Conservation (phyloP, 2,888 invertebrate genomes). For the Cryptus viduatorius region DNA sequence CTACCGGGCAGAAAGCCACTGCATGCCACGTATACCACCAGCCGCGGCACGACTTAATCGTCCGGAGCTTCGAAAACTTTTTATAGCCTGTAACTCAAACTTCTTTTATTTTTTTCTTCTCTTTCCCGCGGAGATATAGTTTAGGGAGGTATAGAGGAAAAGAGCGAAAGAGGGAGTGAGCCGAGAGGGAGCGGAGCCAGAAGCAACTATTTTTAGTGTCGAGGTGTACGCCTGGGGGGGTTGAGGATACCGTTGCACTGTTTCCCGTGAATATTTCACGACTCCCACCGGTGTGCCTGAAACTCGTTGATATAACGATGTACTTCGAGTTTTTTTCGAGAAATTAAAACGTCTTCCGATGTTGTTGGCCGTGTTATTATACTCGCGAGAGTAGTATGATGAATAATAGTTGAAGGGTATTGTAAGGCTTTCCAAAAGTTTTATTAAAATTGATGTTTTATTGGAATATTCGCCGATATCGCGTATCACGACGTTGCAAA, state of each 20-base stretch:
- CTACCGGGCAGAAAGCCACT: slow-evolving; percentile 46
- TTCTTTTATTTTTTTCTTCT: slow-evolving; percentile 69
- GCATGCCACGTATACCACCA: slow-evolving; percentile 69
- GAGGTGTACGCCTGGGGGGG: slow-evolving; percentile 10
- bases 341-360: slow-evolving; percentile 65
- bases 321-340: slow-evolving; percentile 60
- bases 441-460: neutral
- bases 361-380: slow-evolving; percentile 43
- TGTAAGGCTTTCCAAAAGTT: neutral
- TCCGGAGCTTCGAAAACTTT: slow-evolving; percentile 78
- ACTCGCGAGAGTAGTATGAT: slow-evolving; percentile 37
- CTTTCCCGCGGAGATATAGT: slow-evolving; percentile 38
- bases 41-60: slow-evolving; percentile 77
- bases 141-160: slow-evolving; percentile 11
- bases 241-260: slow-evolving; percentile 23
- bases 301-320: slow-evolving; percentile 64
- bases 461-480: neutral
- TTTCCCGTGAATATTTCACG: slow-evolving; percentile 66
- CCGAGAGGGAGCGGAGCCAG: neutral
- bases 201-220: slow-evolving; percentile 47
- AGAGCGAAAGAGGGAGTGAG: neutral
- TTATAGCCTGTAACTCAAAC: slow-evolving; percentile 80
- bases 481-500: neutral
- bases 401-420: slow-evolving; percentile 5
- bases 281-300: slow-evolving; percentile 59